Evolutionary conservation across 2,888 invertebrate genomes (phyloP).

Genomic region (Tiliacea aurago): DNA sequence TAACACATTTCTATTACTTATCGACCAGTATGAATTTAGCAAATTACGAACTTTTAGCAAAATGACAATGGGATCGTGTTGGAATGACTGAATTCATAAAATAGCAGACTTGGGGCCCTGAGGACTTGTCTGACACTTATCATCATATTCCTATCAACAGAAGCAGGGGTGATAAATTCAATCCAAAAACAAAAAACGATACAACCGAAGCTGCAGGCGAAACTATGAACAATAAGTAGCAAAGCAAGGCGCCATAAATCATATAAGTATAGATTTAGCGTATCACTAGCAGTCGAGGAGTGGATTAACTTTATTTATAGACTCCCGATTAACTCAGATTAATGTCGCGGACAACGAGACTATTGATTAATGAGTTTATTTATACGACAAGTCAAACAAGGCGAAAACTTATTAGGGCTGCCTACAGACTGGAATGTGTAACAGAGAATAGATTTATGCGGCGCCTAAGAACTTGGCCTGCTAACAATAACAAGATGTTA

Average conservation of each 20-base stretch:
- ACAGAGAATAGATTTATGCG: conserved; percentile 48
- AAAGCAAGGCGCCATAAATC: conserved; percentile 43
- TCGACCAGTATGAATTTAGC: too few species aligned
- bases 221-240: conserved; percentile 23
- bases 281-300: conserved; percentile 29
- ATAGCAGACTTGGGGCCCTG: too few species aligned
- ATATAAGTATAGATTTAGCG: conserved; percentile 37
- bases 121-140: not conserved
- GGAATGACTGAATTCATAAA: too few species aligned
- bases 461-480: conserved; percentile 35
- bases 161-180: not conserved
- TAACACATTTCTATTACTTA: too few species aligned
- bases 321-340: conserved; percentile 57
- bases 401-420: conserved; percentile 62
- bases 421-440: conserved; percentile 42
- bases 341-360: conserved; percentile 59
- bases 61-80: too few species aligned
- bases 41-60: too few species aligned
- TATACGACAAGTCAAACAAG: conserved; percentile 64
- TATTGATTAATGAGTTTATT: conserved; percentile 66
- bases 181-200: not conserved
- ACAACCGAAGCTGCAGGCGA: conserved; percentile 16
- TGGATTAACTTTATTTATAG: conserved; percentile 54
- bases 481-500: conserved; percentile 52
- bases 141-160: not conserved